Percentiles rank a stretch among this genome's conserved stretches.
These are phyloP conservation scores for Epinotia bilunana DNA, from an alignment of 2,888 invertebrate genomes.

Conservation along the genomic window DNA sequence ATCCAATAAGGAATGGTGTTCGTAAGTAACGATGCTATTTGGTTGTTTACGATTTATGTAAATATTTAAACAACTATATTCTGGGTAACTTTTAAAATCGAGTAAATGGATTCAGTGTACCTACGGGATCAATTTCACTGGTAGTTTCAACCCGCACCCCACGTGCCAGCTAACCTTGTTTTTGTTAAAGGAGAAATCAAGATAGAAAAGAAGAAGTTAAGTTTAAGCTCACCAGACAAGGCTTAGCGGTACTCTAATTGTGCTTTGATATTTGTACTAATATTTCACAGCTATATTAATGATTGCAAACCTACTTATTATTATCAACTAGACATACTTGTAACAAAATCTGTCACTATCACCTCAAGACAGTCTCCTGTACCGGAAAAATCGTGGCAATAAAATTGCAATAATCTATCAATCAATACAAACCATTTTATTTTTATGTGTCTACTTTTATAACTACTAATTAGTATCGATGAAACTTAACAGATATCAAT, in stretches of 20 bases:
- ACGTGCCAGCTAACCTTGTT: no score
- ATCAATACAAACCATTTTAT: constrained; percentile 41
- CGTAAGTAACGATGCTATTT: not conserved
- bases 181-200: no score
- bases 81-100: no score
- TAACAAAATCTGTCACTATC: constrained; percentile 2
- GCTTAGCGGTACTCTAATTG: not conserved
- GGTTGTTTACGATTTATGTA: not conserved
- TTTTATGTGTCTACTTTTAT: constrained; percentile 34
- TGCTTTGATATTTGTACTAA: not conserved
- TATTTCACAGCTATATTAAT: no score
- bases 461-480: constrained; percentile 36
- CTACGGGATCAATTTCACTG: no score
- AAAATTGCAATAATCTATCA: constrained; percentile 44
- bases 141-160: no score
- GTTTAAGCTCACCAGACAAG: no score
- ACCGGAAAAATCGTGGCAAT: constrained; percentile 42
- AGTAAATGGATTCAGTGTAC: no score
- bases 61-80: no score
- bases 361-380: not conserved
- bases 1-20: constrained; percentile 34
- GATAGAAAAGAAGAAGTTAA: no score
- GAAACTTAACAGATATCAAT: constrained; percentile 24
- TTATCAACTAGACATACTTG: not conserved
- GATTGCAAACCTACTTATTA: no score